Evolutionary conservation across 2,113 vertebrate species (phyloP).

Genomic region (Gopherus evgoodei): DNA sequence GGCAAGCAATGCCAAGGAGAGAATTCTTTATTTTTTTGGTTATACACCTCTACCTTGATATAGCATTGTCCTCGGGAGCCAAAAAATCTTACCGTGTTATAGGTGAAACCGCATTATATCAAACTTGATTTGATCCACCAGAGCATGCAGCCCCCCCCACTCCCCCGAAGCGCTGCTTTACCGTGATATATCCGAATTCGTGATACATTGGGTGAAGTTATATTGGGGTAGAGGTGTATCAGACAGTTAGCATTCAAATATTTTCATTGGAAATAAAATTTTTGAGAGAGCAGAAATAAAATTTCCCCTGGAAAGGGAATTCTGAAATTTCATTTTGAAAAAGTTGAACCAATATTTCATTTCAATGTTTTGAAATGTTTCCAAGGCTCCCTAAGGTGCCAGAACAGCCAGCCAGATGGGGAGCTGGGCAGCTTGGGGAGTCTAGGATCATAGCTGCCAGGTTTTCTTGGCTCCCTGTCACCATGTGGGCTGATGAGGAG

Average conservation of each 20-base stretch:
- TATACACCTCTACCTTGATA: too few relatives aligned
- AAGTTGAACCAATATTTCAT: neutral
- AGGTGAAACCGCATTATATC: too few relatives aligned
- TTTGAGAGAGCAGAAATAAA: neutral
- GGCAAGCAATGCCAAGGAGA: neutral
- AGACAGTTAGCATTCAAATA: neutral
- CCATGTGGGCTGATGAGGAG: neutral
- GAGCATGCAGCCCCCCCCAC: too few relatives aligned
- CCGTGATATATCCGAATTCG: too few relatives aligned
- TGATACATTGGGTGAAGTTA: too few relatives aligned
- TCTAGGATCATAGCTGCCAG: neutral
- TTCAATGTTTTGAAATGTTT: neutral
- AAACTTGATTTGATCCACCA: too few relatives aligned
- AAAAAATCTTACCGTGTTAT: too few relatives aligned
- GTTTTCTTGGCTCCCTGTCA: neutral
- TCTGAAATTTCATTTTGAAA: neutral
- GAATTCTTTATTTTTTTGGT: neutral
- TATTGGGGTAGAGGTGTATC: too few relatives aligned
- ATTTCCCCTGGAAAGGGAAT: neutral
- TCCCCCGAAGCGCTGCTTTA: too few relatives aligned
- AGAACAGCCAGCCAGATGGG: neutral
- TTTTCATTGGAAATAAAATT: neutral
- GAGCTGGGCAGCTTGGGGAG: neutral
- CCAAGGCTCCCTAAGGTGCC: neutral
- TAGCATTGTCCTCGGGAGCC: too few relatives aligned